A percentile compares a stretch with the other conserved stretches of the same genome.
These are phyloP conservation scores for Zingel zingel DNA, from an alignment of 2,113 vertebrate genomes.

Conservation along the genomic window DNA sequence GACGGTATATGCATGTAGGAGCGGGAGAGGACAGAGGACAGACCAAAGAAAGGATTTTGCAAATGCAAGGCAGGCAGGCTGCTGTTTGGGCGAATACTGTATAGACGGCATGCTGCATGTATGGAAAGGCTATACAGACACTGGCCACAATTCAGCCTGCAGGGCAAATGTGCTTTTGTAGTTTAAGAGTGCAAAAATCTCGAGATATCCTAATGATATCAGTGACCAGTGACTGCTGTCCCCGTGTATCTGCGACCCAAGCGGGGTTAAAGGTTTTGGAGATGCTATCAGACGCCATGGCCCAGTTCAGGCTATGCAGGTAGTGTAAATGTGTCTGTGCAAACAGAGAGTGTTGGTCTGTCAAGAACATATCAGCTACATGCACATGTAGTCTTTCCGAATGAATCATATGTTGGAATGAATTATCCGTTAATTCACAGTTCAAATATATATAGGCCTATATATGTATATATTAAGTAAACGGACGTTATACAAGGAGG, in stretches of 20 bases:
- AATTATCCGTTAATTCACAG: neutral
- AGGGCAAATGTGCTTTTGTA: neutral
- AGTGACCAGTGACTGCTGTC: neutral
- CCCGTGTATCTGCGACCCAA: neutral
- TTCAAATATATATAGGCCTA: neutral
- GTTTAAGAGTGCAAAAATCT: neutral
- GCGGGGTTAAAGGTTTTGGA: neutral
- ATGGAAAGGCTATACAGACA: neutral
- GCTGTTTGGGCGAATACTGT: neutral
- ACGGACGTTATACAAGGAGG: neutral
- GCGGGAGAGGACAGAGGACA: slow-evolving; percentile 23
- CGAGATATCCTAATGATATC: neutral
- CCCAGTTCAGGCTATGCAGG: neutral
- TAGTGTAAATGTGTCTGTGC: neutral
- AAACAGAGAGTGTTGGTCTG: too few relatives aligned
- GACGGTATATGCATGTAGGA: slow-evolving; percentile 39
- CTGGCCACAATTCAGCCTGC: neutral
- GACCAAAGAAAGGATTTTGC: slow-evolving; percentile 35
- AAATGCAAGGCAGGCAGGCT: slow-evolving; percentile 33
- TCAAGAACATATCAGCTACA: neutral
- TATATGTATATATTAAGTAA: neutral
- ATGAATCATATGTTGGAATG: neutral
- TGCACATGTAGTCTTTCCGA: neutral
- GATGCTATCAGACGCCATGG: neutral
- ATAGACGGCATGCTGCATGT: neutral